A percentile compares a stretch with the other conserved stretches of the same genome.
These are phyloP conservation scores for Stomatorhinus ivindoensis DNA, from an alignment of 2,113 vertebrate species.

Conservation along the genomic window DNA sequence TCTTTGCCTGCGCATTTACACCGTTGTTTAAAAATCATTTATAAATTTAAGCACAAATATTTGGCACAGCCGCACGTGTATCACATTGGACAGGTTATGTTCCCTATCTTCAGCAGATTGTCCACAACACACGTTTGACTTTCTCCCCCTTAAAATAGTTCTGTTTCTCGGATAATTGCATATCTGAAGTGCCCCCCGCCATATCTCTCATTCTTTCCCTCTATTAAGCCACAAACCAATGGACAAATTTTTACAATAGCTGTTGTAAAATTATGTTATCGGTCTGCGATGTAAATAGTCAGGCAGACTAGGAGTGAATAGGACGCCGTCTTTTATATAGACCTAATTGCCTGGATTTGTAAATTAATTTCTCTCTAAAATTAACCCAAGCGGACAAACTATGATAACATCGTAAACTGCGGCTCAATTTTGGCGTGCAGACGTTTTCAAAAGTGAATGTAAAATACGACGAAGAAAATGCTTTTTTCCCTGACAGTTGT, in stretches of 20 bases:
- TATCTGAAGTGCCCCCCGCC: conserved; percentile 12
- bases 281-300: conserved; percentile 33
- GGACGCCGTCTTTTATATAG: background rate
- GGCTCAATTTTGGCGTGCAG: background rate
- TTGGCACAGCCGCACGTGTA: background rate
- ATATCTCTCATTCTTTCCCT: background rate
- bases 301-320: background rate
- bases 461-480: background rate
- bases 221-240: conserved; percentile 16
- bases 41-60: conserved; percentile 23
- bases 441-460: background rate
- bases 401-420: background rate
- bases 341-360: background rate
- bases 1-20: conserved; percentile 19
- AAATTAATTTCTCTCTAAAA: conserved; percentile 13
- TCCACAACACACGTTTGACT: conserved; percentile 11
- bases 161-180: conserved; percentile 11
- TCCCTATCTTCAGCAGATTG: conserved; percentile 9
- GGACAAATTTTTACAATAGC: conserved; percentile 27
- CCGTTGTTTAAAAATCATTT: conserved; percentile 14
- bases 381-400: background rate
- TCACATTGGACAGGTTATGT: background rate
- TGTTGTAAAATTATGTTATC: conserved; percentile 26
- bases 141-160: conserved; percentile 4
- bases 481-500: background rate